Conservation (phyloP, 2,113 vertebrate genomes). For the Chaetorhynchus papuensis region DNA sequence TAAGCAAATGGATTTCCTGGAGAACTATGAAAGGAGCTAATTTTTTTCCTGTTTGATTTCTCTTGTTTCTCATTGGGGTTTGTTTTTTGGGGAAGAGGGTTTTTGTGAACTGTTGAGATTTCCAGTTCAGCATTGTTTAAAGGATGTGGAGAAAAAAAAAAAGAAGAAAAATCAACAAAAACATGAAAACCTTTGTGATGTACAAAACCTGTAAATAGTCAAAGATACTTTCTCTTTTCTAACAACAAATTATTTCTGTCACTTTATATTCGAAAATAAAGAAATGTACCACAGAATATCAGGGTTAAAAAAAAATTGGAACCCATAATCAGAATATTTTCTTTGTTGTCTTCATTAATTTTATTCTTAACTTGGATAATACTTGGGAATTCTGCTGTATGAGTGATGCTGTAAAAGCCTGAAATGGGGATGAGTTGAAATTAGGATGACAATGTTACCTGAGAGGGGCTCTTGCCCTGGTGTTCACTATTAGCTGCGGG, state of each 20-base stretch:
- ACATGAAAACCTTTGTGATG: conserved; percentile 77
- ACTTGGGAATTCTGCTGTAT: not conserved
- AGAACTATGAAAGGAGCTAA: conserved; percentile 57
- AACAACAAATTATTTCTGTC: conserved; percentile 85
- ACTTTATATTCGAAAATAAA: conserved; percentile 87
- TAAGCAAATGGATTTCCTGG: conserved; percentile 72
- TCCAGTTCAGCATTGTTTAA: conserved; percentile 74
- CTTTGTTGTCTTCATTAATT: conserved; percentile 28
- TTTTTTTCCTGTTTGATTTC: conserved; percentile 69
- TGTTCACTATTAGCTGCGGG: not conserved
- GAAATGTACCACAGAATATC: conserved; percentile 79
- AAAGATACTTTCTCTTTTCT: conserved; percentile 85
- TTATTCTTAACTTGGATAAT: conserved; percentile 13
- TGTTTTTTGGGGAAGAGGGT: conserved; percentile 63
- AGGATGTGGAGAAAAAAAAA: conserved; percentile 37
- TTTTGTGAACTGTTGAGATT: conserved; percentile 77
- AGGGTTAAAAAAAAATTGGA: conserved; percentile 69
- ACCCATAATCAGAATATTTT: conserved; percentile 58
- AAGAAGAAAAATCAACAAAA: conserved; percentile 68
- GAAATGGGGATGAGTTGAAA: not conserved
- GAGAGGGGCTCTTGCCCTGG: not conserved
- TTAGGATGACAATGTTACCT: not conserved
- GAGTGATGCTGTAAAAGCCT: not conserved
- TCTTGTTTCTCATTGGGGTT: conserved; percentile 74
- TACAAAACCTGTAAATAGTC: conserved; percentile 82